Evolutionary conservation across 1,140 invertebrate species (phyloP), one percentile per base, ranked within the genome.

Genomic region (Lanistes nyassanus): DNA sequence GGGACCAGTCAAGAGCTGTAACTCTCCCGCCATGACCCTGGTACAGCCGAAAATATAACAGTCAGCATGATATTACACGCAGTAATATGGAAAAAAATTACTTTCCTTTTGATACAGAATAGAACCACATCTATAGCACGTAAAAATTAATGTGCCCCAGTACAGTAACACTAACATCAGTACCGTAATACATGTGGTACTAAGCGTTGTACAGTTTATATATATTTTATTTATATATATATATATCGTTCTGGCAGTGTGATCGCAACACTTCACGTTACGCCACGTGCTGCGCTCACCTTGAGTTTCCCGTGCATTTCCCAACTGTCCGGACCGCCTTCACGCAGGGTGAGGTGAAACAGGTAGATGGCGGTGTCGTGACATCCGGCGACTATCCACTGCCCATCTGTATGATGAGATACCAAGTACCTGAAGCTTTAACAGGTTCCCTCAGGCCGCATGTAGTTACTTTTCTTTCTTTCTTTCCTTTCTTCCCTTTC

Each of bases 1-100:
- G 19, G 29, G 82, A 80, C 76, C 80, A 84, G 67, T 84, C 82
- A 37, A 84, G 37, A 3, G 75, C 71, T 6, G 69, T 77, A 1
- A 84, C 65, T 53, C 68, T 47, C 16, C 76, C 69, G 0, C 42
- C 56, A 53, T 84, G 79, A 6, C 79, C 81, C 82, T 84, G 36
- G 5, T 51, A 39, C 42, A 62, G 29, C 26, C 31, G 6, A 42
- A 47, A 47, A 13, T 9, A 13, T n/a, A 37, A 39, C 34, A 31
- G 29, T 23, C 21, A 65, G 34, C 7, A n/a, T n/a, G n/a, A n/a
- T n/a, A n/a, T n/a, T n/a, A n/a, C n/a, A n/a, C n/a, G n/a, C n/a
- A n/a, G n/a, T n/a, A n/a, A n/a, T n/a, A n/a, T n/a, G n/a, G n/a
- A n/a, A n/a, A n/a, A n/a, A n/a, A n/a, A n/a, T n/a, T n/a, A n/a